Base-by-base conservation (phyloP, 2,113 vertebrate species). In the Nerophis lumbriciformis region DNA sequence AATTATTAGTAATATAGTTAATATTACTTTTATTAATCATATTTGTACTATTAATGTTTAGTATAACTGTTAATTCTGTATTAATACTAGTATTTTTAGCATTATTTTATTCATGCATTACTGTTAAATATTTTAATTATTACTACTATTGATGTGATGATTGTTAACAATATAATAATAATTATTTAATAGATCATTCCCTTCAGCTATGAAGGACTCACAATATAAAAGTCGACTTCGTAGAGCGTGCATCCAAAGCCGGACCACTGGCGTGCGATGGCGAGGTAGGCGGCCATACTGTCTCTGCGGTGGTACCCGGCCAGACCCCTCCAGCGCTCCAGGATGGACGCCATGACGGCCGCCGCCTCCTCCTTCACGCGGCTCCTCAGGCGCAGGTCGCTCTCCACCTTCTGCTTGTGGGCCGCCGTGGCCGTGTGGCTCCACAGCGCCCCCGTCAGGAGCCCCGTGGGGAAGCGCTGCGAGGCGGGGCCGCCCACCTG, bases 241-340 rank as follows among this genome's bases (percentile, higher is more conserved):
- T 94, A 98, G 71, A 96, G 92, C 0, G 94, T 96, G 87, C 94
- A 94, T 76, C 96, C 95, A 13, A 95, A 97, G 55, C 93, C 96
- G 0, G 94, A 92, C 94, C 94, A 98, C 87, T 93, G 93, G 56
- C 91, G 91, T 50, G 93, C 93, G 69, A 96, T 90, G 6, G 92
- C 84, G 86, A 97, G 85, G 72, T 95, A 95, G 72, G 94, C 90
- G 0, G 94, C 90, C 92, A 94, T 94, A 82, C 93, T 94, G 80
- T 98, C 94, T 10, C 88, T 83, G 67, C 89, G 85, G 82, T 88
- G 92, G 89, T 93, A 94, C 66, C 93, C 94, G 4, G 89, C 87
- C 69, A 96, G 90, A 68, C 87, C 89, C 83, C 94, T 96, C 96
- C 93, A 97, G 57, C 91, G 90, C 82, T 94, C 93, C 84, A 96